Base-by-base conservation (phyloP, 2,888 invertebrate genomes). In the Drosophila tanythrix region DNA sequence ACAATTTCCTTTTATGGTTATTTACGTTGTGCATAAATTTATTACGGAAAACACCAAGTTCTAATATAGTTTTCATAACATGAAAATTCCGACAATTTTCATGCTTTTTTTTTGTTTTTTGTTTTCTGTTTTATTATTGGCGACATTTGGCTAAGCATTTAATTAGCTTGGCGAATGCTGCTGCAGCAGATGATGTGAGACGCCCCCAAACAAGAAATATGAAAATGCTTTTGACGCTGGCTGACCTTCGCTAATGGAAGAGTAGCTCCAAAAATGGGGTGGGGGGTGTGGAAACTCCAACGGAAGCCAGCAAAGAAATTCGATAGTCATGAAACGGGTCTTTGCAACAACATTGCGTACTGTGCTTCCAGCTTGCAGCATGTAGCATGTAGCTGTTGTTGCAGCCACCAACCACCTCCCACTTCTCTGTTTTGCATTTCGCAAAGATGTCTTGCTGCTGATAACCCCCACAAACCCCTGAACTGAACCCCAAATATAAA, bases 1-100 rank as follows among this genome's bases (percentile, higher is more conserved):
- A 46, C 70, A 71, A 89, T 88, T 89, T 88, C 86, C 80, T 76
- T 83, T 89, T 74, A 88, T 84, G 63, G 51, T 53, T 78, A 29
- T 64, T 79, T 70, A 6, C 8, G 25, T 36, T 76, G 66, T 70
- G 69, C 66, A 40, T 58, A 65, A 68, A 64, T 67, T 63, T 52
- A 57, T 60, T 66, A 69, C 7, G 68, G 51, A 36, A 59, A 61
- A 52, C 64, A 70, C 67, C 15, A 53, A 52, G 43, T 70, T 79
- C 80, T 79, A 76, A 61, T 64, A 55, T 58, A 35, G 57, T 77
- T 64, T 60, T 36, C 74, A 65, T 48, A 65, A 61, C 35, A 7
- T n/a, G 29, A 43, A 43, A 15, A n/a, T 65, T 40, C 35, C 4
- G n/a, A 29, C 6, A 38, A 15, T 8, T 33, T 58, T 38, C 18